Evolutionary conservation across 2,113 vertebrate species (phyloP).

Genomic region (Agapornis roseicollis): DNA sequence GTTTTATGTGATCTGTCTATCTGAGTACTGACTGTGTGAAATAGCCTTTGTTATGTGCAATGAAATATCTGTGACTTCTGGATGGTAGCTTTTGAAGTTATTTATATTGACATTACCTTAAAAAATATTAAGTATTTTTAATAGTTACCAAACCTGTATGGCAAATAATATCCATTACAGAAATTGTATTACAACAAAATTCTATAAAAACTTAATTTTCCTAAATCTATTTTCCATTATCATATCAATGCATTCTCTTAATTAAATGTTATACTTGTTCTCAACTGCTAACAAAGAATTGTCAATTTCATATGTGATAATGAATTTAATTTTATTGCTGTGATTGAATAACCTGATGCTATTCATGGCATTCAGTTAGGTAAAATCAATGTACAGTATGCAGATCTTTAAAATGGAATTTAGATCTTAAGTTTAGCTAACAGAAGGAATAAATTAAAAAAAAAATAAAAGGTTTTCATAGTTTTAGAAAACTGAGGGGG

Average conservation of each 20-base stretch:
- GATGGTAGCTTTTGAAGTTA: neutral
- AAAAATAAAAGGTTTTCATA: neutral
- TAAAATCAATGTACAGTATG: neutral
- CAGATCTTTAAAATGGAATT: neutral
- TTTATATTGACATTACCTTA: neutral
- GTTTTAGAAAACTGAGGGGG: neutral
- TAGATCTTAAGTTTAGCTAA: neutral
- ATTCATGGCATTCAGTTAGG: neutral
- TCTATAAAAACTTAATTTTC: neutral
- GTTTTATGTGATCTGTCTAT: neutral
- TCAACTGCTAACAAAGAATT: neutral
- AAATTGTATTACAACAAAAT: neutral
- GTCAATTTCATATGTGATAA: neutral
- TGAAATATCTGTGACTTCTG: neutral
- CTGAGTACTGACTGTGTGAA: neutral
- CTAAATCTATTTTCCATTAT: slow-evolving; percentile 6
- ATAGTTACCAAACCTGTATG: neutral
- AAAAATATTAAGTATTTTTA: neutral
- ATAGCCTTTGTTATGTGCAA: neutral
- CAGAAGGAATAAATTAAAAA: neutral
- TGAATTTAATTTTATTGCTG: neutral
- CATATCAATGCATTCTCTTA: neutral
- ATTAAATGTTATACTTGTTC: neutral
- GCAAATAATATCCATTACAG: neutral
- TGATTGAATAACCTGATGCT: neutral